A percentile compares a stretch with the other conserved stretches of the same genome.
phyloP scores from a whole-genome alignment of 2,888 invertebrate species.

The Bellardia pandia region DNA sequence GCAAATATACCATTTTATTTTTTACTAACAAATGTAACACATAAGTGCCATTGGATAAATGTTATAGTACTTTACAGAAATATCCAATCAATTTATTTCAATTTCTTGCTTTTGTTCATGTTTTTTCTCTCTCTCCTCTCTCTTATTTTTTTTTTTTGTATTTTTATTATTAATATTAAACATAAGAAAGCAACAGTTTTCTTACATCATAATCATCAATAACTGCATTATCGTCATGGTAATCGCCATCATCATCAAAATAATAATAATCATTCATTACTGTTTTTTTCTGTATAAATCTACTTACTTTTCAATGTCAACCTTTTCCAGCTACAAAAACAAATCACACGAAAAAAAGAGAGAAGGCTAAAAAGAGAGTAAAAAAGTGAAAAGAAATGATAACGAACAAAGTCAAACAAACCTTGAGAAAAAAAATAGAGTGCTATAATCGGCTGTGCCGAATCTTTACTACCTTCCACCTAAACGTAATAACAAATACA shows the following conservation, averaged over 20 bases:
- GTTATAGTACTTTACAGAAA: background rate
- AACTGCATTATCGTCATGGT: background rate
- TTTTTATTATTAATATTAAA: background rate
- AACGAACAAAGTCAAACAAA: constrained; percentile 46
- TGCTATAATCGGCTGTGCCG: no score
- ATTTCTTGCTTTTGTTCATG: background rate
- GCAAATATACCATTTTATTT: no score
- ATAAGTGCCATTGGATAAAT: background rate
- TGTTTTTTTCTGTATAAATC: background rate
- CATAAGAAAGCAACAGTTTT: constrained; percentile 5
- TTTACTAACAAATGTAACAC: background rate
- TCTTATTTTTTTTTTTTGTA: background rate
- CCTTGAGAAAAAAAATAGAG: constrained; percentile 38
- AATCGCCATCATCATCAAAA: background rate
- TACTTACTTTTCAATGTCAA: constrained; percentile 66
- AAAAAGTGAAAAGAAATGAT: constrained; percentile 21
- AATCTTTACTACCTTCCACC: no score
- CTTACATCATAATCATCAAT: constrained; percentile 34
- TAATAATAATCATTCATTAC: constrained; percentile 27
- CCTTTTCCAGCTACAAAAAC: constrained; percentile 20
- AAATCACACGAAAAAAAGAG: constrained; percentile 1
- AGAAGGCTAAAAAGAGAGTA: background rate
- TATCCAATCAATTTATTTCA: constrained; percentile 6
- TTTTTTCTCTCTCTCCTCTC: background rate
- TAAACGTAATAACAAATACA: no score